A percentile compares a stretch with the other conserved stretches of the same genome.
These are phyloP conservation scores for Geotrupes spiniger DNA, from an alignment of 2,888 invertebrate genomes.

Conservation along the genomic window DNA sequence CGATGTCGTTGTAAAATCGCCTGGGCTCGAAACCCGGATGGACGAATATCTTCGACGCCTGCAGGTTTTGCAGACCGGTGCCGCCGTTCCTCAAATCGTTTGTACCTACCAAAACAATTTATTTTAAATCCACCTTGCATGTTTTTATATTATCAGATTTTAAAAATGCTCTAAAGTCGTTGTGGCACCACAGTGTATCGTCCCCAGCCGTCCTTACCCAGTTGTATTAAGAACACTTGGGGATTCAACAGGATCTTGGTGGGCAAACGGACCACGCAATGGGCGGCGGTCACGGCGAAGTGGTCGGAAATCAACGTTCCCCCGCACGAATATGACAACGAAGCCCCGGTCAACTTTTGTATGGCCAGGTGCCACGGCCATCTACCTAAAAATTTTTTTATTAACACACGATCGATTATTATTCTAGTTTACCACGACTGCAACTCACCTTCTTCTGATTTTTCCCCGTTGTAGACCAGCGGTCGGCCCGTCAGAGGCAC, in stretches of 20 bases:
- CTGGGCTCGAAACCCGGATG: slow-evolving; percentile 47
- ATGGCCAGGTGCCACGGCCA: slow-evolving; percentile 66
- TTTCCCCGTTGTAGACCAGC: slow-evolving; percentile 59
- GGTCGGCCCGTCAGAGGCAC: slow-evolving; percentile 54
- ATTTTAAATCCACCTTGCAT: too few relatives aligned
- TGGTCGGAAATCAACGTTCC: slow-evolving; percentile 58
- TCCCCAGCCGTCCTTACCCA: slow-evolving; percentile 41
- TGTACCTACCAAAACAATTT: slow-evolving; percentile 36
- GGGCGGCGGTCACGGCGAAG: slow-evolving; percentile 63
- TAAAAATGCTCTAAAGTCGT: too few relatives aligned
- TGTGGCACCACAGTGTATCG: too few relatives aligned
- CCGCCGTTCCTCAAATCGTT: slow-evolving; percentile 45
- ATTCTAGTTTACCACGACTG: too few relatives aligned
- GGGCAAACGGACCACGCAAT: slow-evolving; percentile 56
- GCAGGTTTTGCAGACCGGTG: slow-evolving; percentile 50
- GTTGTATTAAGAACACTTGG: slow-evolving; percentile 40
- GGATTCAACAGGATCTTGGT: slow-evolving; percentile 38
- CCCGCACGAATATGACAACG: slow-evolving; percentile 61
- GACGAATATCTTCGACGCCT: slow-evolving; percentile 44
- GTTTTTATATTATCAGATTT: too few relatives aligned
- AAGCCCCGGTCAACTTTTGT: slow-evolving; percentile 49
- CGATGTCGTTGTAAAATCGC: slow-evolving; percentile 53
- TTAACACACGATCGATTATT: too few relatives aligned
- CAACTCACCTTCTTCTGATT: slow-evolving; percentile 57
- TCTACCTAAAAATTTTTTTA: slow-evolving; percentile 33